Conservation (phyloP, 2,113 vertebrate genomes). For the Opisthocomus hoazin region DNA sequence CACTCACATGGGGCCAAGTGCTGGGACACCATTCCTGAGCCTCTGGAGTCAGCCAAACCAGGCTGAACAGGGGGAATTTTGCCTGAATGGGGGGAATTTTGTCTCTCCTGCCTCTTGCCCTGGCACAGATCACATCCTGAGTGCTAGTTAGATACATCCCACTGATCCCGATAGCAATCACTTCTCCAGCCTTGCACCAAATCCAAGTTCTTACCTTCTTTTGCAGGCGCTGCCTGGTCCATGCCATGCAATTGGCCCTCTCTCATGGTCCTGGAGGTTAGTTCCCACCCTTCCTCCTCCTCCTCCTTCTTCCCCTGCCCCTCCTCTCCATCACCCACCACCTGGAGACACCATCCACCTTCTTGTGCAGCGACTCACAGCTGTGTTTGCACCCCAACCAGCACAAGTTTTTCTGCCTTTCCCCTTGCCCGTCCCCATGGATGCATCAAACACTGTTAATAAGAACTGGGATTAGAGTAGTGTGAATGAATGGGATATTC, state of each 20-base stretch:
- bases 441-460: accelerated
- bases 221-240: not conserved
- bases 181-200: not conserved
- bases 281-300: not conserved
- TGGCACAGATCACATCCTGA: not conserved
- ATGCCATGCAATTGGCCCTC: not conserved
- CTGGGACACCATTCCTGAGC: not conserved
- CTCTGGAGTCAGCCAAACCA: not conserved
- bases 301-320: not conserved
- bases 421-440: not conserved
- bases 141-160: too few relatives aligned
- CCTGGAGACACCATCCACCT: not conserved
- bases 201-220: not conserved
- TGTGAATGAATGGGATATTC: not conserved
- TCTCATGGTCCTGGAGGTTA: not conserved
- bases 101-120: not conserved
- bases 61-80: not conserved
- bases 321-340: not conserved
- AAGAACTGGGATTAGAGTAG: not conserved
- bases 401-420: not conserved
- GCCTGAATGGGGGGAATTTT: not conserved
- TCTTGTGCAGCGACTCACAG: not conserved
- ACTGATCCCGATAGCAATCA: not conserved
- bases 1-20: not conserved
- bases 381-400: not conserved